Evolutionary conservation across 2,113 vertebrate genomes (phyloP), one percentile per base, ranked within the genome.

Genomic region (Theristicus caerulescens): DNA sequence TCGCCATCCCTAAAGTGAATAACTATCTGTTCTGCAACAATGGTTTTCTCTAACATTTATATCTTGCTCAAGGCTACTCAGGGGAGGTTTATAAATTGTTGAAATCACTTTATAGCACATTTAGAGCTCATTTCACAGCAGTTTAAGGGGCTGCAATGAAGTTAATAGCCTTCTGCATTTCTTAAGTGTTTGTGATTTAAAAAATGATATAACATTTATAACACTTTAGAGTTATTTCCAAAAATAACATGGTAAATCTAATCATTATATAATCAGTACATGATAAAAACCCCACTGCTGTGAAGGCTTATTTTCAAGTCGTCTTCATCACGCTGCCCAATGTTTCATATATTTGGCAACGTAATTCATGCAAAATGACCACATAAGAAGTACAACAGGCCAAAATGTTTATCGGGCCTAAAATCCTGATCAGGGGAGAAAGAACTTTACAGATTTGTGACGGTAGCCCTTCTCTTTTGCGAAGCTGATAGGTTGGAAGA

Each of bases 31-130:
- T 95, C 81, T 94, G 70, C 74, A 88, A 67, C 40, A 84, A 16
- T 88, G 24, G 18, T 93, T 87, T 69, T 91, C 82, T 97, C 18
- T 94, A 96, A 90, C 86, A 85, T 97, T 97, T 97, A 65, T 91
- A 54, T 95, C 59, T 97, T 95, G 92, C 93, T 97, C 82, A 97
- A 83, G 96, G 95, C 92, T 96, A 94, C 96, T 97, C 88, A 98
- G 44, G 26, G 86, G 74, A 98, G 92, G 93, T 90, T 83, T 96
- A 90, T 97, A 94, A 96, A 88, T 96, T 90, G 97, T 80, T 94
- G 82, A 97, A 98, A 97, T 98, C 70, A 82, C 97, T 97, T 97
- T 95, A 95, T 96, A 96, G 95, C 93, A 94, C 87, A 96, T 92
- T 90, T 94, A 97, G 90, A 97, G 86, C 85, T 96, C 86, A 97